A percentile compares a stretch with the other conserved stretches of the same genome.
Evolutionary conservation across 1,140 invertebrate species (phyloP).

Genomic region (Pseudomyrmex cubaensis): DNA sequence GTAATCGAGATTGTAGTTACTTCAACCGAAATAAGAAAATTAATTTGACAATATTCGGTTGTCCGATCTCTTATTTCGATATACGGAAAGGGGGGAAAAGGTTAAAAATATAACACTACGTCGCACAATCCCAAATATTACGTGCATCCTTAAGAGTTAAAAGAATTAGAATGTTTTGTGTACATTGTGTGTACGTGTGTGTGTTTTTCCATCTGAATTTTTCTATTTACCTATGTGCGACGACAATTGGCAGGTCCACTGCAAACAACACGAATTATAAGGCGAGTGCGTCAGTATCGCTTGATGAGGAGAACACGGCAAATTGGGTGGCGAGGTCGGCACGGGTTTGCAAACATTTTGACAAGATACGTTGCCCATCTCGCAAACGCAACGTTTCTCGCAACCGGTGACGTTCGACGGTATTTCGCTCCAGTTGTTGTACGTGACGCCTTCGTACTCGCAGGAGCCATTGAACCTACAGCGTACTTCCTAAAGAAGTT

Average conservation of each 20-base stretch:
- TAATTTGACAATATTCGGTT: too few relatives aligned
- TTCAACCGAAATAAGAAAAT: too few relatives aligned
- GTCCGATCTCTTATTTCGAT: neutral
- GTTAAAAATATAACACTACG: neutral
- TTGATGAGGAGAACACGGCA: slow-evolving; percentile 89
- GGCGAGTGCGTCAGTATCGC: slow-evolving; percentile 89
- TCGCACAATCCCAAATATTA: neutral
- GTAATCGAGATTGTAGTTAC: too few relatives aligned
- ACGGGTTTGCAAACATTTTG: slow-evolving; percentile 91
- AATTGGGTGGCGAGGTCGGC: slow-evolving; percentile 89
- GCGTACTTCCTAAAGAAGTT: slow-evolving; percentile 86
- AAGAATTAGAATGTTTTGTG: neutral
- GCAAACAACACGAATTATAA: slow-evolving; percentile 92
- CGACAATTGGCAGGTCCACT: slow-evolving; percentile 87
- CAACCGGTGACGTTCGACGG: slow-evolving; percentile 90
- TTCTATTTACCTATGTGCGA: slow-evolving; percentile 61
- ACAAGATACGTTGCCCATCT: slow-evolving; percentile 94
- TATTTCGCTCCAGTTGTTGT: slow-evolving; percentile 86
- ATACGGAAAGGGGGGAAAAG: neutral
- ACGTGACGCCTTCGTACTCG: slow-evolving; percentile 88
- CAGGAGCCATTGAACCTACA: slow-evolving; percentile 93
- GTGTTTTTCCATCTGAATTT: neutral
- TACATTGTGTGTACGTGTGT: neutral
- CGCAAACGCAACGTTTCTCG: slow-evolving; percentile 93
- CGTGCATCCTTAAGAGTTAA: slow-evolving; percentile 8